Percentiles rank a stretch among this genome's conserved stretches.
Conservation (phyloP, 1,140 invertebrate genomes). For the Plodia interpunctella region DNA sequence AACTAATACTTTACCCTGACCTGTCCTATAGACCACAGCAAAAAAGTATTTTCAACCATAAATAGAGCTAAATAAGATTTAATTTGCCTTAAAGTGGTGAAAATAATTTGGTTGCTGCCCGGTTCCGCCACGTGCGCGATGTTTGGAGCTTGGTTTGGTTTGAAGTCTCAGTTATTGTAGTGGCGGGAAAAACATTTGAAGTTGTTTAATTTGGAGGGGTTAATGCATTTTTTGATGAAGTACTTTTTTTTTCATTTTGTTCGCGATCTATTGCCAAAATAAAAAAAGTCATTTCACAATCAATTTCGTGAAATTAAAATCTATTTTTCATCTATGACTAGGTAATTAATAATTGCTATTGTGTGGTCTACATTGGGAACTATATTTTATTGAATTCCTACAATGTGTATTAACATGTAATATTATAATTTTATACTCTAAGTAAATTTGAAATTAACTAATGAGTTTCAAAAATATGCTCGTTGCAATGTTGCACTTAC, state of each 20-base stretch:
- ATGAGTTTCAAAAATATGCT: too few species aligned
- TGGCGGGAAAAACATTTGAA: conserved; percentile 32
- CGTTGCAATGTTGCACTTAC: too few species aligned
- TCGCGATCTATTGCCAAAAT: too few species aligned
- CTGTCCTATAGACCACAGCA: background rate
- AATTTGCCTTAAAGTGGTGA: background rate
- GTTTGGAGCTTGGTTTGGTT: conserved; percentile 16
- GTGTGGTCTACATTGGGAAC: too few species aligned
- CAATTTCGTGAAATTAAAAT: too few species aligned
- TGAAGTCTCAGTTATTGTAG: conserved; percentile 21
- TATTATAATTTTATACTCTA: too few species aligned
- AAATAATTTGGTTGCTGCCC: background rate
- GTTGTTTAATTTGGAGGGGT: conserved; percentile 8
- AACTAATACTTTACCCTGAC: conserved; percentile 40
- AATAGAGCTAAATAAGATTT: background rate
- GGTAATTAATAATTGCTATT: too few species aligned
- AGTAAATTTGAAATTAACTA: too few species aligned
- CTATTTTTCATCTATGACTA: too few species aligned
- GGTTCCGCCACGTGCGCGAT: conserved; percentile 29
- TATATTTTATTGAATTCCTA: too few species aligned
- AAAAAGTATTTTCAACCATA: background rate
- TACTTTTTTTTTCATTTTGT: background rate
- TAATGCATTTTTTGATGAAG: background rate
- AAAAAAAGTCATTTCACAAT: too few species aligned
- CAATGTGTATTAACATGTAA: too few species aligned